phyloP scores from a whole-genome alignment of 2,888 invertebrate species.

The Sesia bembeciformis region DNA sequence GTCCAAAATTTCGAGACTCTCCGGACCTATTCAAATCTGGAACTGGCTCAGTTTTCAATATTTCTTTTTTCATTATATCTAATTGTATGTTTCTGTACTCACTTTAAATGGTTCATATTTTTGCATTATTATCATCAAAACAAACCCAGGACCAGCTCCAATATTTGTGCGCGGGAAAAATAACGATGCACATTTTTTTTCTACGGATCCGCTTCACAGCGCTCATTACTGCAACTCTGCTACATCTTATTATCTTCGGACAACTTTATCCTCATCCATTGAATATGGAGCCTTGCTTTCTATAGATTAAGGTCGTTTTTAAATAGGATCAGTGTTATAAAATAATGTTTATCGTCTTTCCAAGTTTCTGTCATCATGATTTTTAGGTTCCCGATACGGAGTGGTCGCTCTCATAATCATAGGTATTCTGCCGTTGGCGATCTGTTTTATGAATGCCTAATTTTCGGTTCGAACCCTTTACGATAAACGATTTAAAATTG shows the following conservation, averaged over 20 bases:
- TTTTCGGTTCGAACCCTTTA: constrained; percentile 30
- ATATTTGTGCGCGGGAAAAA: constrained; percentile 35
- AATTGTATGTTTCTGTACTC: not conserved
- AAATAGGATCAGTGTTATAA: constrained; percentile 14
- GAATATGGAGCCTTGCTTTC: constrained; percentile 21
- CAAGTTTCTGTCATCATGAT: constrained; percentile 45
- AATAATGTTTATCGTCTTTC: constrained; percentile 29
- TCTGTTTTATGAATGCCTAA: constrained; percentile 57
- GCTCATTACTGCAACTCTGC: constrained; percentile 44
- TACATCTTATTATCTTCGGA: constrained; percentile 45
- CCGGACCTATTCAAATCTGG: too few relatives aligned
- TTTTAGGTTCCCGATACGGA: constrained; percentile 46
- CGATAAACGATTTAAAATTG: constrained; percentile 42
- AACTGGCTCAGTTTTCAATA: too few relatives aligned
- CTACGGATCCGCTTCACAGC: constrained; percentile 32
- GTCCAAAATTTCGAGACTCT: too few relatives aligned
- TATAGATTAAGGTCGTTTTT: constrained; percentile 18
- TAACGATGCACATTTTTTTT: constrained; percentile 40
- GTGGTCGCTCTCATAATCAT: constrained; percentile 49
- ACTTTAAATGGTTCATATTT: not conserved
- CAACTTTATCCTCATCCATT: constrained; percentile 16
- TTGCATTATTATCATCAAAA: constrained; percentile 18
- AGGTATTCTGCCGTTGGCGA: constrained; percentile 47
- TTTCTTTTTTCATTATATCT: too few relatives aligned
- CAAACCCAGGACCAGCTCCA: constrained; percentile 20